A percentile compares a stretch with the other conserved stretches of the same genome.
Conservation (phyloP, 2,113 vertebrate species). For the Thymallus thymallus region DNA sequence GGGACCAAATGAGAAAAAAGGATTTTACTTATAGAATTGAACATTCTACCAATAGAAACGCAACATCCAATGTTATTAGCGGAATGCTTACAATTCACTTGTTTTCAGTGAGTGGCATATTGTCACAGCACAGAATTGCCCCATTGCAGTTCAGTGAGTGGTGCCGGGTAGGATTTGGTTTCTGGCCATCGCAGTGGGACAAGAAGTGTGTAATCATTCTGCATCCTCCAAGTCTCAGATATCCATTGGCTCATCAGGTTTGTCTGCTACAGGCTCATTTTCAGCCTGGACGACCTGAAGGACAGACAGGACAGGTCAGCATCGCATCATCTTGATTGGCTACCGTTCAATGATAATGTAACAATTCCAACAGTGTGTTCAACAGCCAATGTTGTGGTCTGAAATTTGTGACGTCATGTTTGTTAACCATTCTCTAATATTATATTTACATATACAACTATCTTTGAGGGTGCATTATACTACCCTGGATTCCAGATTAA, state of each 20-base stretch:
- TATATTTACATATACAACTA: no score
- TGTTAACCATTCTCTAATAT: no score
- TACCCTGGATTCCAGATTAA: no score
- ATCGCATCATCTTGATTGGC: no score
- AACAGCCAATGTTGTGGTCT: no score
- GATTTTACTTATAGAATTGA: conserved; percentile 58
- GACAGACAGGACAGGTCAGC: background rate
- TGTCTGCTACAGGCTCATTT: conserved; percentile 80
- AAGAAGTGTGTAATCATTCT: conserved; percentile 20
- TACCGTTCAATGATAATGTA: no score
- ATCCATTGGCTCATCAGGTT: conserved; percentile 91
- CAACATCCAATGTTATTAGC: conserved; percentile 51
- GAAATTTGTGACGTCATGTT: no score
- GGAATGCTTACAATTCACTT: conserved; percentile 42
- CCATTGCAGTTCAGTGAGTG: conserved; percentile 6
- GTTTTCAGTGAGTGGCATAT: conserved; percentile 51
- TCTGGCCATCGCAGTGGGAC: background rate
- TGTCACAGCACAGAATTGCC: conserved; percentile 22
- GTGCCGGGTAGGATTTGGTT: conserved; percentile 32
- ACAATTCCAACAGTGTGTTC: no score
- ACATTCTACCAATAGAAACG: conserved; percentile 67
- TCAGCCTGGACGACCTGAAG: conserved; percentile 76
- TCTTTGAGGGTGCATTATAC: no score
- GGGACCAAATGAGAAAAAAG: conserved; percentile 48
- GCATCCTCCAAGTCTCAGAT: conserved; percentile 62